phyloP scores from a whole-genome alignment of 2,888 invertebrate species.

The Platerodrilus igneus region DNA sequence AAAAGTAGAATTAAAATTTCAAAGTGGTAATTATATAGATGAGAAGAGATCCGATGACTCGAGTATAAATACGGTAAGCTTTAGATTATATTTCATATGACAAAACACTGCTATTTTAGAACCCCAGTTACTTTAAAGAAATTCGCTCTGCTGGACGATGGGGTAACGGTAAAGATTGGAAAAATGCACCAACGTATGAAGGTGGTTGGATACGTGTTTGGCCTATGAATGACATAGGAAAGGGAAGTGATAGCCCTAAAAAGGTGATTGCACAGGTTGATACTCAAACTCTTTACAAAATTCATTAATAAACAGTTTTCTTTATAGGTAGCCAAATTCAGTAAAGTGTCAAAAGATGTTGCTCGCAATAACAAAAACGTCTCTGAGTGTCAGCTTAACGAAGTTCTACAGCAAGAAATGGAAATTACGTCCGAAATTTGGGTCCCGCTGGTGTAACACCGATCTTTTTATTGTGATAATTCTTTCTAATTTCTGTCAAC shows the following conservation, averaged over 20 bases:
- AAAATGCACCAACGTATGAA: slow-evolving; percentile 56
- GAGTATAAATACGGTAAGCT: too few species aligned
- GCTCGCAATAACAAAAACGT: slow-evolving; percentile 48
- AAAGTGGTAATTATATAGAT: too few species aligned
- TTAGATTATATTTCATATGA: too few species aligned
- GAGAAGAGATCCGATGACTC: too few species aligned
- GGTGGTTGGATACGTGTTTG: slow-evolving; percentile 77
- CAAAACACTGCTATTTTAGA: too few species aligned
- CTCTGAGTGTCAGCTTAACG: slow-evolving; percentile 51
- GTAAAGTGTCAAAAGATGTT: slow-evolving; percentile 50
- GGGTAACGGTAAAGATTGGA: slow-evolving; percentile 72
- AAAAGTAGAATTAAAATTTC: too few species aligned
- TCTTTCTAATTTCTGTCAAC: too few species aligned
- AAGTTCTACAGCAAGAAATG: slow-evolving; percentile 47
- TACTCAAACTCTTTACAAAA: neutral
- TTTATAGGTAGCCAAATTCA: slow-evolving; percentile 46
- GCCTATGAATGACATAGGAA: slow-evolving; percentile 50
- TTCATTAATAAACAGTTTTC: neutral
- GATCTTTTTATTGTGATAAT: too few species aligned
- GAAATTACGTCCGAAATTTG: slow-evolving; percentile 51
- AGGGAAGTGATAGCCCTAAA: slow-evolving; percentile 32
- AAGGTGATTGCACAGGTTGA: slow-evolving; percentile 40
- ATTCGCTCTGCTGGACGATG: slow-evolving; percentile 51
- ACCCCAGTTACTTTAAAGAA: too few species aligned
- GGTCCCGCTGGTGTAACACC: too few species aligned